phyloP scores from a whole-genome alignment of 2,888 invertebrate genomes.

The Tinea semifulvella region DNA sequence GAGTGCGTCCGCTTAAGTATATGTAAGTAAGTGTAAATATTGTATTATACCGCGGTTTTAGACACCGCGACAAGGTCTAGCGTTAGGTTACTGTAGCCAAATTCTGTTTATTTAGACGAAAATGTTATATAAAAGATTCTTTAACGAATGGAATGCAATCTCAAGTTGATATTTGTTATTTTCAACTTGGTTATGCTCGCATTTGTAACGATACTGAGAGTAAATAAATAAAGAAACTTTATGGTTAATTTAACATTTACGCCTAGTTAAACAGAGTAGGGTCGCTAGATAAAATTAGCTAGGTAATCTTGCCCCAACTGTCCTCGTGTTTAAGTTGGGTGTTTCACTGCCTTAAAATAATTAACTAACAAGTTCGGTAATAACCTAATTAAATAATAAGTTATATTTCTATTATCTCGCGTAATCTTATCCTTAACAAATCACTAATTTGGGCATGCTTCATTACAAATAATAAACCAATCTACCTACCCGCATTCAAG shows the following conservation, averaged over 20 bases:
- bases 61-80: conserved; percentile 61
- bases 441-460: conserved; percentile 1
- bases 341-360: conserved; percentile 67
- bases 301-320: conserved; percentile 65
- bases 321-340: conserved; percentile 64
- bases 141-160: no score
- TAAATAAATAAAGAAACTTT: neutral
- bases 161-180: no score
- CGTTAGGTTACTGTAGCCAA: conserved; percentile 10
- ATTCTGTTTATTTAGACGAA: no score
- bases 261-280: no score
- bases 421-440: conserved; percentile 30
- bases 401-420: conserved; percentile 29
- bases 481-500: no score
- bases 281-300: conserved; percentile 65
- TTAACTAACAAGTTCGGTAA: conserved; percentile 41
- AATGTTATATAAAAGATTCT: no score
- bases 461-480: no score
- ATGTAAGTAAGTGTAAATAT: conserved; percentile 53
- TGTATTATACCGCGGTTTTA: conserved; percentile 58
- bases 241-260: conserved; percentile 47
- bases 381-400: conserved; percentile 58
- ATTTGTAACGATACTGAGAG: conserved; percentile 28
- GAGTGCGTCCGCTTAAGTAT: conserved; percentile 49
- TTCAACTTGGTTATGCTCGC: no score